phyloP scores from a whole-genome alignment of 2,888 invertebrate species.

The Chironomus tentans region DNA sequence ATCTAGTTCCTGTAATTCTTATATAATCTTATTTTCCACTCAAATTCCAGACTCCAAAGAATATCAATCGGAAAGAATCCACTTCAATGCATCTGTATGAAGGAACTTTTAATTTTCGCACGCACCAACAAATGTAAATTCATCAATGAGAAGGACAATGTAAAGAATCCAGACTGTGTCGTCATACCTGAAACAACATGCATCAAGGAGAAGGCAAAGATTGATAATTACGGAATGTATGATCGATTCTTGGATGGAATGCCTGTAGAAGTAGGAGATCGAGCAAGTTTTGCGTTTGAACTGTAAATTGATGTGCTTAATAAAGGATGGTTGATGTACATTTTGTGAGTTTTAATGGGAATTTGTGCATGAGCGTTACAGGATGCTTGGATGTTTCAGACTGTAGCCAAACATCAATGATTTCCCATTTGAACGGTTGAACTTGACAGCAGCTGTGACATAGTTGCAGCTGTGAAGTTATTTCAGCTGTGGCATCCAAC shows the following conservation, averaged over 20 bases:
- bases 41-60: neutral
- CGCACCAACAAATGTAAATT: neutral
- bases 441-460: too few species aligned
- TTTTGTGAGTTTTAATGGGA: too few species aligned
- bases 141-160: neutral
- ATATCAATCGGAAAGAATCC: neutral
- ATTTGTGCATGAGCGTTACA: too few species aligned
- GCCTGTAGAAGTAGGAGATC: neutral
- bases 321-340: neutral
- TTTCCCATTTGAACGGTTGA: too few species aligned
- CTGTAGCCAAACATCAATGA: too few species aligned
- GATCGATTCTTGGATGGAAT: neutral
- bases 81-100: neutral
- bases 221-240: neutral
- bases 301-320: neutral
- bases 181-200: neutral
- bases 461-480: too few species aligned
- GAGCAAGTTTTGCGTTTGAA: neutral
- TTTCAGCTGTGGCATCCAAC: too few species aligned
- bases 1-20: neutral
- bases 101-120: neutral
- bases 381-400: too few species aligned
- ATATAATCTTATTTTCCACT: neutral
- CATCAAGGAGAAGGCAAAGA: neutral
- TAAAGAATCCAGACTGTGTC: neutral